phyloP scores from a whole-genome alignment of 1,140 invertebrate genomes.

The Mizuhopecten yessoensis region DNA sequence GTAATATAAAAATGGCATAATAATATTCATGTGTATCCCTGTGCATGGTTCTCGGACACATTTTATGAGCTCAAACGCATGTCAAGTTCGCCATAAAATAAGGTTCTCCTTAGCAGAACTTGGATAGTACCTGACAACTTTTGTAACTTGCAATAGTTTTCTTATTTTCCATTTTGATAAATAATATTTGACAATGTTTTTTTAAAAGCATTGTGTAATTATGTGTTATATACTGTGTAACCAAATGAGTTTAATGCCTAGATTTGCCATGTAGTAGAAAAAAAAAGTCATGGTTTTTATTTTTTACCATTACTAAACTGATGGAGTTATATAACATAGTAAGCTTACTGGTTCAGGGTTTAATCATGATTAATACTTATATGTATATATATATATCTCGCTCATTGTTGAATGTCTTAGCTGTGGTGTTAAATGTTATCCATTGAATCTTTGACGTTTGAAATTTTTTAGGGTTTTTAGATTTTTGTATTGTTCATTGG shows the following conservation, averaged over 20 bases:
- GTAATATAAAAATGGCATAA: background rate
- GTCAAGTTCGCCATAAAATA: background rate
- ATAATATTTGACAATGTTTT: background rate
- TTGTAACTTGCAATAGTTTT: background rate
- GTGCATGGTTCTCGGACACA: background rate
- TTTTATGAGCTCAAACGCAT: background rate
- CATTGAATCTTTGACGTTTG: background rate
- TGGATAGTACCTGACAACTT: background rate
- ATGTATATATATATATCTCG: slow-evolving; percentile 12
- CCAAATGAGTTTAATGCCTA: background rate
- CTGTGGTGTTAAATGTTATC: slow-evolving; percentile 6
- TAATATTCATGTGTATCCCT: background rate
- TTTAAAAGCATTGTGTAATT: slow-evolving; percentile 2
- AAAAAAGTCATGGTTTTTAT: background rate
- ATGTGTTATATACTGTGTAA: background rate
- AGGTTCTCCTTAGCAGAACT: background rate
- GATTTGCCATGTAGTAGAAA: background rate
- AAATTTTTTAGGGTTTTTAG: background rate
- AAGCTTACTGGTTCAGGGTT: slow-evolving; percentile 36
- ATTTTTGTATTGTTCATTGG: slow-evolving; percentile 1
- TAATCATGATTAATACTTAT: background rate
- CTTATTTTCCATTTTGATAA: background rate
- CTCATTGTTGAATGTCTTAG: slow-evolving; percentile 8
- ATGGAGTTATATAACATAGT: background rate
- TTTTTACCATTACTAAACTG: slow-evolving; percentile 10